Base-by-base conservation (phyloP, 2,113 vertebrate species). In the Phylloscopus trochiloides region DNA sequence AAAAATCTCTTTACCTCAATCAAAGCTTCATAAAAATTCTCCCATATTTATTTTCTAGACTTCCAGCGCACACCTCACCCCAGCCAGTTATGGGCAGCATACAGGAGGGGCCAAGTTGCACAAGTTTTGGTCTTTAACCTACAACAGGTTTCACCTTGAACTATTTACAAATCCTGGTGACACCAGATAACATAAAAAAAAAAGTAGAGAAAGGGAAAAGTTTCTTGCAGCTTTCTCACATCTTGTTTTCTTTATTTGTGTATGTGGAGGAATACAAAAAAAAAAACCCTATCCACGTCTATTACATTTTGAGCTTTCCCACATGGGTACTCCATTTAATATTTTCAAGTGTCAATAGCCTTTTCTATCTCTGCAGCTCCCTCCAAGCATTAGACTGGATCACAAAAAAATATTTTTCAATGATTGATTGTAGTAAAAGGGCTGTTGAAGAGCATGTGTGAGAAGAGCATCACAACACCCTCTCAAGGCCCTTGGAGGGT, bases 331-430 rank as follows among this genome's bases (percentile, higher is more conserved):
- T 92, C 84, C 62, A 63, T 89, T 90, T 91, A 94, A 78, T 90
- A 95, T 95, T 94, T 97, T 77, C 74, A 75, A 96, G 81, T 81
- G 78, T 82, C 94, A 91, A 80, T 75, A 79, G 65, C 55, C 87
- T 84, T 96, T 93, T 94, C 83, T 90, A 18, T 75, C 77, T 95
- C 57, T 86, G 61, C 55, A 92, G 67, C 36, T 96, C 86, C 85
- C 91, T 92, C 67, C 89, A 95, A 97, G 88, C 91, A 51, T 86
- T 86, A 77, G 47, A 80, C 51, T 34, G 84, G 74, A 96, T 76
- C 14, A 9, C 50, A 88, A 82, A 92, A 68, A 81, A 77, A 83
- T 75, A 63, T 90, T 94, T 90, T 94, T 90, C 93, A 80, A 16
- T 94, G 67, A 97, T 8, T 96, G 95, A 94, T 88, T 73, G 82